Evolutionary conservation across 2,888 invertebrate species (phyloP).

Genomic region (Phlogophora meticulosa): DNA sequence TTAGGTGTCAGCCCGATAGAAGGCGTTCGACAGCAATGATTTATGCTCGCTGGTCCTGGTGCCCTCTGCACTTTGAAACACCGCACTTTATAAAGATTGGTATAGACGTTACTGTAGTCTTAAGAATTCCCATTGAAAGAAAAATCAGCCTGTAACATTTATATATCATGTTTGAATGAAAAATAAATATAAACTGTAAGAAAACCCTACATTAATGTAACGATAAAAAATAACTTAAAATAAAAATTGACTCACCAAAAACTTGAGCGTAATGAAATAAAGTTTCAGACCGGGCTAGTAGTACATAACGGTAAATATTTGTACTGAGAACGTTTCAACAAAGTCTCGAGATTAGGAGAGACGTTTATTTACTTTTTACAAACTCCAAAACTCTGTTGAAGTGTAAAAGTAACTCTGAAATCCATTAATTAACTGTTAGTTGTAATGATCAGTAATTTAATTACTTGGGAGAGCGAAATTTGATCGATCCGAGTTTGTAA

Average conservation of each 20-base stretch:
- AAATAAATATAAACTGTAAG: neutral
- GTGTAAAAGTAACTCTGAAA: conserved; percentile 63
- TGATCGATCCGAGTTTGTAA: conserved; percentile 67
- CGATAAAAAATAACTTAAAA: conserved; percentile 15
- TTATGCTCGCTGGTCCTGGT: conserved; percentile 62
- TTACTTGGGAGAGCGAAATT: conserved; percentile 67
- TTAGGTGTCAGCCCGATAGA: conserved; percentile 73
- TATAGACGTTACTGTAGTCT: conserved; percentile 39
- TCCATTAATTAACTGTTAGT: conserved; percentile 71
- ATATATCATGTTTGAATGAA: neutral
- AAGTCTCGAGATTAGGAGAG: conserved; percentile 55
- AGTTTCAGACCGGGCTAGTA: conserved; percentile 36
- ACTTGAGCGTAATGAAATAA: conserved; percentile 44
- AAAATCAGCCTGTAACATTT: too few relatives aligned
- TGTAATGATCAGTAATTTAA: conserved; percentile 70
- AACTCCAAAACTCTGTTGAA: conserved; percentile 59
- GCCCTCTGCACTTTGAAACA: conserved; percentile 61
- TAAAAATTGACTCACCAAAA: conserved; percentile 35
- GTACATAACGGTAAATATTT: conserved; percentile 68
- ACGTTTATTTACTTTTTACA: conserved; percentile 66
- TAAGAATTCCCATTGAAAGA: too few relatives aligned
- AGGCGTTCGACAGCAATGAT: conserved; percentile 70
- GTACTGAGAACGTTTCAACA: conserved; percentile 62
- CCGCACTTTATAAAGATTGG: conserved; percentile 62
- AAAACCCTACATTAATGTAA: conserved; percentile 9